Evolutionary conservation across 2,113 vertebrate genomes (phyloP).

Genomic region (Cynoglossus semilaevis): DNA sequence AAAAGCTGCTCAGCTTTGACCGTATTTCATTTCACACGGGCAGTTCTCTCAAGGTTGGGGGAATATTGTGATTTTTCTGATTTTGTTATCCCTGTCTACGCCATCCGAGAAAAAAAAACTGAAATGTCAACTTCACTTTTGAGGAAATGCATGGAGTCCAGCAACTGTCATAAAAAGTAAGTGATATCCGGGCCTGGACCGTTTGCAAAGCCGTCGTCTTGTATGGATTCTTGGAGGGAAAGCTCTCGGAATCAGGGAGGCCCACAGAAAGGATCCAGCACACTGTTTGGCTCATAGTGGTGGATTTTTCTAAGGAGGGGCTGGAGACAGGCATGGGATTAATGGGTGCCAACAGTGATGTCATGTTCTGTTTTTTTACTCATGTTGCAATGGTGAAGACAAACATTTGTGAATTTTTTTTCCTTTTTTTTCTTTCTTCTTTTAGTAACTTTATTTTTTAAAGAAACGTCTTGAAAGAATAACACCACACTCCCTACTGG

Average conservation of each 20-base stretch:
- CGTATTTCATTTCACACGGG: slow-evolving; percentile 22
- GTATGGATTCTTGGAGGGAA: slow-evolving; percentile 5
- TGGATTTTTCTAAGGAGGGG: slow-evolving; percentile 26
- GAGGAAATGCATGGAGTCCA: slow-evolving; percentile 15
- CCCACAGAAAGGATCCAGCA: slow-evolving; percentile 27
- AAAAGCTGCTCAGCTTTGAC: slow-evolving; percentile 19
- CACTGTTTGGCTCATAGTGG: slow-evolving; percentile 23
- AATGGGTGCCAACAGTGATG: slow-evolving; percentile 18
- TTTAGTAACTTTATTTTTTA: background rate
- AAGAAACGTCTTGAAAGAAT: background rate
- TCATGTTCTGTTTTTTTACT: slow-evolving; percentile 32
- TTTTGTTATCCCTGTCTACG: slow-evolving; percentile 17
- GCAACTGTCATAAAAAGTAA: slow-evolving; percentile 5
- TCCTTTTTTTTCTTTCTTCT: background rate
- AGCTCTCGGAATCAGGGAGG: slow-evolving; percentile 12
- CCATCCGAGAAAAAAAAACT: slow-evolving; percentile 8
- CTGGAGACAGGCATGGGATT: slow-evolving; percentile 30
- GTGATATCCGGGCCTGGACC: slow-evolving; percentile 15
- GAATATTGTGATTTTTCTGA: slow-evolving; percentile 7
- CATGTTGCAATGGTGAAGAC: slow-evolving; percentile 2
- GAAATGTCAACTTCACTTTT: slow-evolving; percentile 23
- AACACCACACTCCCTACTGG: background rate
- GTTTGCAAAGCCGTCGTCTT: slow-evolving; percentile 22
- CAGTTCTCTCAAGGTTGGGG: slow-evolving; percentile 3
- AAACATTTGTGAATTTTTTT: background rate